phyloP scores from a whole-genome alignment of 2,113 vertebrate genomes.

The Zosterops borbonicus region DNA sequence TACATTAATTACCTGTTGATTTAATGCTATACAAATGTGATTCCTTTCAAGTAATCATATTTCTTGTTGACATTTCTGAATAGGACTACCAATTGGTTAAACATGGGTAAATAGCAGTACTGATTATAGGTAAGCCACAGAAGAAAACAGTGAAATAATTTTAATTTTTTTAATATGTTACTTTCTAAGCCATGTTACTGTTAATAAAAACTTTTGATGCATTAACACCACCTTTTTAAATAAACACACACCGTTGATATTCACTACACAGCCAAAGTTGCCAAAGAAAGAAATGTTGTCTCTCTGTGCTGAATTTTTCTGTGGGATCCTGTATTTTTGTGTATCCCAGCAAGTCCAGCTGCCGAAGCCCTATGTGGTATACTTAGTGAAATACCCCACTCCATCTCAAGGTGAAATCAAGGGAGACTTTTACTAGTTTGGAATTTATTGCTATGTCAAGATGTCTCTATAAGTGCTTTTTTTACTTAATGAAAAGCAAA shows the following conservation, averaged over 20 bases:
- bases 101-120: background rate
- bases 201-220: background rate
- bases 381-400: background rate
- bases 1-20: conserved; percentile 51
- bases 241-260: background rate
- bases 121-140: background rate
- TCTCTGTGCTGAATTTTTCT: background rate
- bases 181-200: background rate
- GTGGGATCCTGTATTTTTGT: background rate
- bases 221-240: background rate
- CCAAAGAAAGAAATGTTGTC: background rate
- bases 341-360: background rate
- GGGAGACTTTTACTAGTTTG: background rate
- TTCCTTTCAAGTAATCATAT: conserved; percentile 42
- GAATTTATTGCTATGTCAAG: background rate
- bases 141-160: background rate
- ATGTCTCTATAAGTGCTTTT: background rate
- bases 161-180: background rate
- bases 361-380: background rate
- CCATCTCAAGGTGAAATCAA: background rate
- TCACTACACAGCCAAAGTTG: background rate
- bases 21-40: conserved; percentile 30
- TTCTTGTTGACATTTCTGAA: conserved; percentile 30
- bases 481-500: background rate
- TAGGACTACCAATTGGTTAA: conserved; percentile 31